Evolutionary conservation across 23 tunicate species (phyloP), one percentile per base, ranked within the genome.

Genomic region (Oikopleura vanhoeffeni): DNA sequence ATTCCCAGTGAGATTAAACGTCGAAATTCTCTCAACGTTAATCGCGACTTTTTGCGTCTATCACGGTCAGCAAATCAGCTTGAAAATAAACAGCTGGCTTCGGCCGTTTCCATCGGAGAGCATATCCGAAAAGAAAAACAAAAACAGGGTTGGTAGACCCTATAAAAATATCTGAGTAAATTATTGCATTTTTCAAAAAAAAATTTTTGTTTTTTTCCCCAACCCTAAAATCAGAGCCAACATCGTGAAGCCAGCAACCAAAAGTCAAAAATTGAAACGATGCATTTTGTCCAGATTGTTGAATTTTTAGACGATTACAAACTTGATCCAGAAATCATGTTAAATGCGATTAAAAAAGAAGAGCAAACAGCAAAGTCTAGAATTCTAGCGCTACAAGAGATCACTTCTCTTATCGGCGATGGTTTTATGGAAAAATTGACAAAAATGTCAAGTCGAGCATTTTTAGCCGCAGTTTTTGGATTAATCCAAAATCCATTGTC

Each of bases 21-120:
- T 2, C 27, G 79, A 2, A 38, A 3, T 30, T 71, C 79, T 18
- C 32, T 71, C 34, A 30, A 30, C 79, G 34, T 38, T 13, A n/a
- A n/a, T n/a, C n/a, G n/a, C n/a, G n/a, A n/a, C n/a, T n/a, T n/a
- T n/a, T 2, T 71, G 38, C 27, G 79, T 13, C 35, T 71, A 2
- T 71, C 79, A 28, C 27, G 79, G 32, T 71, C 79, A 18, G 79
- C 27, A 38, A 18, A 33, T 2, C 34, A 18, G 4, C 34, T 71
- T 18, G 38, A 30, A 18, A 4, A 71, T 33, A 71, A 71, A 30
- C 79, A 33, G 79, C 79, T 71, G 79, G 34, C 27, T 13, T 71
- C 79, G 34, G 79, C 79, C 27, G 38, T 71, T 2, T 13, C 27
- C 79, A 71, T 71, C 32, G 79, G 79, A 32, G 79, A 71, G 79